Conservation (phyloP, 2,797 vertebrate species). For the Chelon labrosus region DNA sequence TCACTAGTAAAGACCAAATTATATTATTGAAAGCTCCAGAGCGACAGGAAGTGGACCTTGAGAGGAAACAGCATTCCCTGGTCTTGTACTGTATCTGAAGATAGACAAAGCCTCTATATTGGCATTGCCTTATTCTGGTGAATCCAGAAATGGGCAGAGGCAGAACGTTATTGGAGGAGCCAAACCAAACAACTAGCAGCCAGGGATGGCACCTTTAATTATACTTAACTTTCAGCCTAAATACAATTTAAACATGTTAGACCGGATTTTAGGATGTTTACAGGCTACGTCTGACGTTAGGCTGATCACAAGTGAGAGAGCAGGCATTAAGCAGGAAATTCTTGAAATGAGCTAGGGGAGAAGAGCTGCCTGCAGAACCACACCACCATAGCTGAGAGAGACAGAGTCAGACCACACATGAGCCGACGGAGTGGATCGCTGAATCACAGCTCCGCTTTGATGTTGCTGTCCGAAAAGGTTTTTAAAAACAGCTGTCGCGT, state of each 20-base stretch:
- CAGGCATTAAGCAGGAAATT: slow-evolving; percentile 48
- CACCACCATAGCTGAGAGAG: slow-evolving; percentile 35
- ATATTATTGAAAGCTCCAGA: neutral
- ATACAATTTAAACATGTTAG: too few relatives aligned
- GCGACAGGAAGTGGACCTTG: neutral
- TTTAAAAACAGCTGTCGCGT: neutral
- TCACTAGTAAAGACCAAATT: neutral
- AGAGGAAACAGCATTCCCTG: neutral
- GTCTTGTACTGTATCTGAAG: too few relatives aligned
- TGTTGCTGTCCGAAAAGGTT: slow-evolving; percentile 10
- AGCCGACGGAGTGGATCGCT: slow-evolving; percentile 31
- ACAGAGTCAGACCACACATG: slow-evolving; percentile 21
- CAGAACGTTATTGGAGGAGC: too few relatives aligned
- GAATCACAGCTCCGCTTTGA: slow-evolving; percentile 49
- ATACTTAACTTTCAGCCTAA: too few relatives aligned
- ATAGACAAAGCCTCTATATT: too few relatives aligned
- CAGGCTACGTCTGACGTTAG: slow-evolving; percentile 47
- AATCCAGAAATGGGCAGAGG: too few relatives aligned
- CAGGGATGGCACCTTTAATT: too few relatives aligned
- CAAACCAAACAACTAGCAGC: too few relatives aligned
- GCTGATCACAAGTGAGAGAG: slow-evolving; percentile 47
- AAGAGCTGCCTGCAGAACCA: slow-evolving; percentile 47
- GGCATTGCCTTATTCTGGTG: too few relatives aligned
- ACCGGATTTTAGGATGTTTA: slow-evolving; percentile 46
- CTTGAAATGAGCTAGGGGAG: slow-evolving; percentile 44